Base-by-base conservation (phyloP, 2,797 vertebrate species). In the Catostomus latipinnis region DNA sequence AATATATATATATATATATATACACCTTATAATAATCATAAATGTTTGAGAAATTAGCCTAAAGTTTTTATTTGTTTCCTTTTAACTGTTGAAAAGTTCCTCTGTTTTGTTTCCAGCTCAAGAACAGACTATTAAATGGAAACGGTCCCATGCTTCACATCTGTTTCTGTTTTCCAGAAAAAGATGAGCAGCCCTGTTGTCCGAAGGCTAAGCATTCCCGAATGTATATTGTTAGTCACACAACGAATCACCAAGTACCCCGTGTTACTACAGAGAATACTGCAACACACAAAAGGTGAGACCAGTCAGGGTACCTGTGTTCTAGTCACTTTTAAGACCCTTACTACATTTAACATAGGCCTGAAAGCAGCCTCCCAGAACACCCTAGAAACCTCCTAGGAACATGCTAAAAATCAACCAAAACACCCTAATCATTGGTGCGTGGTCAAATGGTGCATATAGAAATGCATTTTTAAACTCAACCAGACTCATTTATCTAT, bases 161-260 rank as follows among this genome's bases (percentile, higher is more conserved):
- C 18, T 66, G 60, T 57, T 43, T 83, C 58, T 84, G 65, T 49
- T 86, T 87, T 84, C 74, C 78, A 98, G 97, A 96, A 93, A 92
- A 97, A 95, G 82, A 97, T 97, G 96, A 96, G 95, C 88, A 96
- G 95, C 73, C 87, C 95, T 0, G 87, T 97, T 0, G 96, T 97
- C 53, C 92, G 96, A 10, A 92, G 97, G 11, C 93, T 97, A 50
- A 94, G 96, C 73, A 96, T 98, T 76, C 96, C 96, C 5, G 97
- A 98, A 80, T 97, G 97, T 80, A 96, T 98, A 66, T 84, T 97
- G 84, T 87, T 98, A 82, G 95, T 98, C 50, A 98, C 97, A 0
- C 97, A 98, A 87, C 94, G 97, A 75, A 97, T 98, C 88, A 98
- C 97, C 71, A 98, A 98, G 85, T 97, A 98, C 79, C 97, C 97